Evolutionary conservation across 2,888 invertebrate genomes (phyloP), one percentile per base, ranked within the genome.

Genomic region (Tridacna crocea): DNA sequence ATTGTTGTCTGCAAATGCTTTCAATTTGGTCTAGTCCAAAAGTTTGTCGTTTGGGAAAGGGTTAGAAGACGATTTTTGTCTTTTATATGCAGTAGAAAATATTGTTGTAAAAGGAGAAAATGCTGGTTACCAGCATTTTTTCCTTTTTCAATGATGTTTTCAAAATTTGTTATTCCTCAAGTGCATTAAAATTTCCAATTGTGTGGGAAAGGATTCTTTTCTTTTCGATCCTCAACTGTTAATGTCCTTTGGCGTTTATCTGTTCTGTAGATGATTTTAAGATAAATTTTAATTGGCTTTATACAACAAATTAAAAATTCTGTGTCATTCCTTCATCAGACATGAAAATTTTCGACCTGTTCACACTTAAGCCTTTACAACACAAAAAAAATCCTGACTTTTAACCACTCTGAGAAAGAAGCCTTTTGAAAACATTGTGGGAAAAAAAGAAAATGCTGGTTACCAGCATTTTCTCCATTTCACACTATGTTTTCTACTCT

Each of bases 381-480:
- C n/a, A n/a, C n/a, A n/a, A n/a, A n/a, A n/a, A n/a, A n/a, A n/a
- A n/a, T n/a, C n/a, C n/a, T n/a, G n/a, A n/a, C n/a, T n/a, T n/a
- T n/a, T n/a, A n/a, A n/a, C n/a, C n/a, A n/a, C n/a, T n/a, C n/a
- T n/a, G n/a, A n/a, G n/a, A n/a, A n/a, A n/a, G n/a, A n/a, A n/a
- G n/a, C n/a, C n/a, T n/a, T n/a, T 36, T 4, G 36, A 36, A 36
- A 36, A 36, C 36, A 36, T 36, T 19, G 61, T 68, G 47, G 68
- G 0, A 68, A 47, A 68, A 36, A n/a, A 19, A 68, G 48, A 46
- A 68, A 68, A 47, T 68, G 47, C 68, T 68, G 17, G 48, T 47
- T 17, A 46, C 47, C 15, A 68, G 68, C 68, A 68, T 46, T 47
- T 68, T 46, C 68, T 68, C 27, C 19, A 47, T 68, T 36, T 68